Evolutionary conservation across 2,113 vertebrate genomes (phyloP).

Genomic region (Arizona elegans): DNA sequence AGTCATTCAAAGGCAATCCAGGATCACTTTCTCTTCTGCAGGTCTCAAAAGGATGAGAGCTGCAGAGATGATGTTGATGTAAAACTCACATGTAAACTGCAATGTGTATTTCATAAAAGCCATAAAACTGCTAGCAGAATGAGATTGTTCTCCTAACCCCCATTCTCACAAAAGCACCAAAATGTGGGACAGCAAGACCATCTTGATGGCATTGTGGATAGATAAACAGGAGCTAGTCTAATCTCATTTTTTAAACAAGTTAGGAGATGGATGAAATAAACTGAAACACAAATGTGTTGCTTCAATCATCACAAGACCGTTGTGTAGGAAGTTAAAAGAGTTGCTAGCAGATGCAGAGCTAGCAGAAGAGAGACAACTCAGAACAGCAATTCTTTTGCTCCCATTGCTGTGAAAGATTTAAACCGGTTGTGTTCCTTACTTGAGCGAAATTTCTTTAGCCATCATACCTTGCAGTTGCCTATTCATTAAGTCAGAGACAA

Average conservation of each 20-base stretch:
- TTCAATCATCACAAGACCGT: slow-evolving; percentile 24
- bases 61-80: background rate
- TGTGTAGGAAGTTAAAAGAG: slow-evolving; percentile 24
- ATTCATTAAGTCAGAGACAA: background rate
- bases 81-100: background rate
- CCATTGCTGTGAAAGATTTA: background rate
- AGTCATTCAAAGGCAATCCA: background rate
- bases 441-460: background rate
- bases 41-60: background rate
- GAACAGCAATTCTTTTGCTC: slow-evolving; percentile 20
- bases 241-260: accelerated
- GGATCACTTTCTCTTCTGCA: background rate
- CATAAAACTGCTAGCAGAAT: background rate
- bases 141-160: background rate
- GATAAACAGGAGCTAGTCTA: accelerated
- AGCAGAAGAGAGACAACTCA: background rate
- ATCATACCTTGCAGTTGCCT: slow-evolving; percentile 15
- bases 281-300: background rate
- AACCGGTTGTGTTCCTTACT: background rate
- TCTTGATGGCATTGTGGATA: background rate
- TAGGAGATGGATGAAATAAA: background rate
- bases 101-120: background rate
- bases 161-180: background rate
- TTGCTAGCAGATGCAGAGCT: slow-evolving; percentile 32
- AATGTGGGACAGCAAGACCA: background rate